Conservation (phyloP, 2,888 invertebrate species). For the Alloscopus bannaensis region DNA sequence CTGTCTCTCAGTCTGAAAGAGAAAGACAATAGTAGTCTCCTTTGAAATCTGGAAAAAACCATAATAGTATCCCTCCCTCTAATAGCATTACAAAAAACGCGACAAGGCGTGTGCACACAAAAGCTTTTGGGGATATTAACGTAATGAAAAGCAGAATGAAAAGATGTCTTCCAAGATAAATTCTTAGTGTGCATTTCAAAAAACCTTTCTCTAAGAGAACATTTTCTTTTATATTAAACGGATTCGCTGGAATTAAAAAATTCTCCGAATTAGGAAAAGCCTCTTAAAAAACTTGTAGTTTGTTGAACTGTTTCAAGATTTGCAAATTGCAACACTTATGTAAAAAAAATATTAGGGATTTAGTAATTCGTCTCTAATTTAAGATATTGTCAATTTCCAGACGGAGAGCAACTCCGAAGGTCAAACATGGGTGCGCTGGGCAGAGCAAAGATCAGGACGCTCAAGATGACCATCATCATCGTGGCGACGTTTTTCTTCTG, state of each 20-base stretch:
- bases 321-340: too few relatives aligned
- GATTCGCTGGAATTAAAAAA: not conserved
- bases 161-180: too few relatives aligned
- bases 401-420: constrained; percentile 69
- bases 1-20: too few relatives aligned
- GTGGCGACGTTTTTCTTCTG: constrained; percentile 77
- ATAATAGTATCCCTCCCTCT: too few relatives aligned
- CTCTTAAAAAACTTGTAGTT: not conserved
- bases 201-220: too few relatives aligned
- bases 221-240: not conserved
- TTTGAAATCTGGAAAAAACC: too few relatives aligned
- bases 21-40: too few relatives aligned
- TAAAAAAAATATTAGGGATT: too few relatives aligned
- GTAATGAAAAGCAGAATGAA: not conserved
- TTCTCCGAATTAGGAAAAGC: not conserved
- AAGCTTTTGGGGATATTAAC: not conserved
- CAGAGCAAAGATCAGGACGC: constrained; percentile 74
- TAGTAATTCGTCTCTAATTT: too few relatives aligned
- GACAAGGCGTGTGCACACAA: not conserved
- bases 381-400: constrained; percentile 1
- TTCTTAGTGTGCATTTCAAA: too few relatives aligned
- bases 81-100: too few relatives aligned
- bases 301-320: not conserved
- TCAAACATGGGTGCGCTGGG: constrained; percentile 74
- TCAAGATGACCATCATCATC: constrained; percentile 78